Evolutionary conservation across 2,797 vertebrate species (phyloP).

Genomic region (Lerista edwardsae): DNA sequence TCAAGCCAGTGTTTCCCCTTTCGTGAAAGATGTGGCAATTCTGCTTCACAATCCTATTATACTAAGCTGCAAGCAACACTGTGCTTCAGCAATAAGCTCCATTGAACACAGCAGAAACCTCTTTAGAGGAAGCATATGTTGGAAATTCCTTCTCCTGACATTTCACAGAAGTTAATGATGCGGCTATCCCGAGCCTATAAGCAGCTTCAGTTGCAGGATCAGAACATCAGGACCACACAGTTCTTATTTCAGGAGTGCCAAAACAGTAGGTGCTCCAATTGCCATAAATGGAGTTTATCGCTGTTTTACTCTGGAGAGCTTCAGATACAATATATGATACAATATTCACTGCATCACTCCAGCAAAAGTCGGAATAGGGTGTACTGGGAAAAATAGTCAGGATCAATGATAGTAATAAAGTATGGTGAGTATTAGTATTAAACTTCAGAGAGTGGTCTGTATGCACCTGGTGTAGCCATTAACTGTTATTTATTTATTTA

Average conservation of each 20-base stretch:
- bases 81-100: not conserved
- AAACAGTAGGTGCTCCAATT: not conserved
- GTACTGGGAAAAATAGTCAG: not conserved
- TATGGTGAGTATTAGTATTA: not conserved
- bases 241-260: not conserved
- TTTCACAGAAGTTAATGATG: not conserved
- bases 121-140: not conserved
- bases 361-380: not conserved
- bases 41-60: not conserved
- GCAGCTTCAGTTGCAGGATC: not conserved
- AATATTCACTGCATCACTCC: not conserved
- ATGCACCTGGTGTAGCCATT: too few species aligned
- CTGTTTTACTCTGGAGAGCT: not conserved
- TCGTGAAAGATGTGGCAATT: not conserved
- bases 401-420: too few species aligned
- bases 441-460: not conserved
- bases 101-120: not conserved
- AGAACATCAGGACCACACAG: not conserved
- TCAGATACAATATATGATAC: not conserved
- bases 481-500: too few species aligned
- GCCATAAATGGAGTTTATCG: not conserved
- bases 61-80: not conserved
- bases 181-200: too few species aligned
- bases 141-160: not conserved
- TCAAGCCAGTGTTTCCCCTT: not conserved